phyloP scores from a whole-genome alignment of 2,797 vertebrate species.

The Pogonophryne albipinna region DNA sequence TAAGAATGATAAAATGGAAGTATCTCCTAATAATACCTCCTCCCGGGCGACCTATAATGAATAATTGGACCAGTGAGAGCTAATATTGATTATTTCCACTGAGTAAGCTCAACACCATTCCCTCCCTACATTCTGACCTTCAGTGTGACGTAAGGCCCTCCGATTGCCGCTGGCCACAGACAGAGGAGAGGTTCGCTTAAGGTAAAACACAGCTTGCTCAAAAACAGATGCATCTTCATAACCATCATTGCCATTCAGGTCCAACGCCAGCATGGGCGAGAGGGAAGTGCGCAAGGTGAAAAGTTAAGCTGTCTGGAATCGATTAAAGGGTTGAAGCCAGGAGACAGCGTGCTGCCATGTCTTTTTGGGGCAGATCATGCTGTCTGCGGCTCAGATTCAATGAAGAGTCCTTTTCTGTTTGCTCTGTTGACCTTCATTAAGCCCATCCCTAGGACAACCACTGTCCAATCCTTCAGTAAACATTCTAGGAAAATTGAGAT shows the following conservation, averaged over 20 bases:
- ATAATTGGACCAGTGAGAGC: constrained; percentile 60
- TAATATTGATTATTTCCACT: constrained; percentile 61
- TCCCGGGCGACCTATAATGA: constrained; percentile 55
- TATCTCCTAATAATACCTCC: constrained; percentile 61
- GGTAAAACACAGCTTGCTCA: constrained; percentile 28
- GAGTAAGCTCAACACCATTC: constrained; percentile 50
- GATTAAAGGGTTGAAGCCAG: constrained; percentile 41
- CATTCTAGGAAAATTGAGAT: too few species aligned
- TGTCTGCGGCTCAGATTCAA: constrained; percentile 3
- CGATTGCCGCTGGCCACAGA: constrained; percentile 21
- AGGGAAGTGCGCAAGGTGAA: constrained; percentile 44
- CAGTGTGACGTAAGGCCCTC: constrained; percentile 29
- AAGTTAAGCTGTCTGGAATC: constrained; percentile 65
- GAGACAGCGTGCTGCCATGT: constrained; percentile 5
- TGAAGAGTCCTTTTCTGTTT: constrained; percentile 22
- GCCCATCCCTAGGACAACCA: too few species aligned
- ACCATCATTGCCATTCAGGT: constrained; percentile 49
- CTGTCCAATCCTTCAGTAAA: too few species aligned
- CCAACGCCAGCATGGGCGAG: background rate
- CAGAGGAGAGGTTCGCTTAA: constrained; percentile 25
- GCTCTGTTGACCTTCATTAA: background rate
- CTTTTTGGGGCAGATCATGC: constrained; percentile 19
- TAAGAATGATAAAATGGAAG: constrained; percentile 59
- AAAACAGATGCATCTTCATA: constrained; percentile 51
- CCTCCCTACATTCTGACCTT: constrained; percentile 52